Evolutionary conservation across 2,113 vertebrate species (phyloP).

Genomic region (Carlito syrichta): DNA sequence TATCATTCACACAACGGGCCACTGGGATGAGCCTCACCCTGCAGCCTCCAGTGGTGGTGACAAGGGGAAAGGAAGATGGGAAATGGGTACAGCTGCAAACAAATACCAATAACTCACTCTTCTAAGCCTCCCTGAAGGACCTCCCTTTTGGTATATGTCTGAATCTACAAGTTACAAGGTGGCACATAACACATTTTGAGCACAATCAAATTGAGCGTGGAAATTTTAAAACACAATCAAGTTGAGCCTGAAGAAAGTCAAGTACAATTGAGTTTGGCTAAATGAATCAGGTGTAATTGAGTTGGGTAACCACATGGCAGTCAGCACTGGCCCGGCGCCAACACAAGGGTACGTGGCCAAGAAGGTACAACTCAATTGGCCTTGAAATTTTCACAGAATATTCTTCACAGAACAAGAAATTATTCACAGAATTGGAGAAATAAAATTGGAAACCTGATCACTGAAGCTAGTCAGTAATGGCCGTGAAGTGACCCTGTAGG

Average conservation of each 20-base stretch:
- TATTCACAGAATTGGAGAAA: not conserved
- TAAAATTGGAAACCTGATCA: not conserved
- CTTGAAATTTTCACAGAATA: conserved; percentile 35
- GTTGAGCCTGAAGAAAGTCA: conserved; percentile 58
- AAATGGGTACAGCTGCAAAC: not conserved
- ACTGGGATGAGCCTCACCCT: not conserved
- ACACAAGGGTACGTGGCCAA: conserved; percentile 50
- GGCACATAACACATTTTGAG: conserved; percentile 42
- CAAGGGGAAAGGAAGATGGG: not conserved
- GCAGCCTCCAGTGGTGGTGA: not conserved
- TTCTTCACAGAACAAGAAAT: not conserved
- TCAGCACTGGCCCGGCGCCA: conserved; percentile 59
- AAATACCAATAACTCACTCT: not conserved
- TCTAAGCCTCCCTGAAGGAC: not conserved
- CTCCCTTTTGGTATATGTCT: not conserved
- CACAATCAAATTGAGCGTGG: conserved; percentile 67
- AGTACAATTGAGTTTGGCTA: conserved; percentile 69
- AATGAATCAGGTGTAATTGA: conserved; percentile 68
- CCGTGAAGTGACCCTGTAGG: not conserved
- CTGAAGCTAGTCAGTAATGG: not conserved
- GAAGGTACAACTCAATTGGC: conserved; percentile 22
- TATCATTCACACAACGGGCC: not conserved
- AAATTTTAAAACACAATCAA: conserved; percentile 64
- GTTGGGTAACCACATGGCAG: conserved; percentile 50
- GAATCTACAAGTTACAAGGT: conserved; percentile 51